Evolutionary conservation across 2,888 invertebrate species (phyloP), one percentile per base, ranked within the genome.

Genomic region (Apocheima hispidaria): DNA sequence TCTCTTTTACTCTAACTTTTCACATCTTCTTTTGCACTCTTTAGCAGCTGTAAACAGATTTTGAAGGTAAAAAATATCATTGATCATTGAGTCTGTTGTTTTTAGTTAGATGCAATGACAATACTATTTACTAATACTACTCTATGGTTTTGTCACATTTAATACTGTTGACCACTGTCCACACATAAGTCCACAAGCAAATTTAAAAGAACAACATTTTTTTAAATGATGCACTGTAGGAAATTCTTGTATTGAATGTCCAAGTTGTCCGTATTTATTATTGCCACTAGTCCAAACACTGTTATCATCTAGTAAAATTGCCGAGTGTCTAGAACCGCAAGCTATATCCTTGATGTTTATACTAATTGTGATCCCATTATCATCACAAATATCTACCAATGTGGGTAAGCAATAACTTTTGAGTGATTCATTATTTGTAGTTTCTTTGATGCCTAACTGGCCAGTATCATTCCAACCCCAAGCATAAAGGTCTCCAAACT

Each of bases 391-490:
- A 64, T 90, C 88, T 33, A 93, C 81, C 46, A 92, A 64, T 46
- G 79, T 85, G 28, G 93, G 93, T 23, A 88, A 56, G 3, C 82
- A 74, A 63, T 77, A 83, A 61, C 84, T 90, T 66, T 81, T 80
- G 12, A 75, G 49, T 21, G 64, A 63, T 46, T 73, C 71, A 49
- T 62, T 69, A 41, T 65, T 68, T 63, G 84, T 79, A 33, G 78
- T 79, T 60, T 89, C 88, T 30, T 86, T 82, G 28, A 96, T 83
- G 6, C 98, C 98, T 14, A 98, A 87, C 84, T 98, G 98, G 0
- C 98, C 98, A 75, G 94, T 94, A 65, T 96, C 95, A 87, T 98
- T 98, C 96, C 97, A 98, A 6, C 98, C 98, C 98, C 98, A 98
- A 2, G 94, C 93, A 80, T 98, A 98, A 0, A 98, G 78, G 82